Conservation (phyloP, 2,888 invertebrate genomes). For the Lepidocyrtoides sp. region DNA sequence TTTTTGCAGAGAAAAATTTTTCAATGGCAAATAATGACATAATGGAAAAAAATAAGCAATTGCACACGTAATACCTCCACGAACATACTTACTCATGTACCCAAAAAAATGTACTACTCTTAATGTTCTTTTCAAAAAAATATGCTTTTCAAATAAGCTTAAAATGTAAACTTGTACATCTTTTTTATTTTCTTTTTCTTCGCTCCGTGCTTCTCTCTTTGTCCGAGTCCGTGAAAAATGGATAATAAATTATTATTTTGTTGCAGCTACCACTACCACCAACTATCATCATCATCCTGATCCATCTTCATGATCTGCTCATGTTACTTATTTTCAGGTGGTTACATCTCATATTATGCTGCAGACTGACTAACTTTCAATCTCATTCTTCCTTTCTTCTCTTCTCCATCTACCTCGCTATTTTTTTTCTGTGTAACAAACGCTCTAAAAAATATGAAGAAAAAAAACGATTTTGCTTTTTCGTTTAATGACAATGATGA, state of each 20-base stretch:
- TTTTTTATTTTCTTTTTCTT: neutral
- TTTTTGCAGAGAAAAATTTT: too few relatives aligned
- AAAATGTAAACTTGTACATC: neutral
- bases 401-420: neutral
- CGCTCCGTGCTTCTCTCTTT: neutral
- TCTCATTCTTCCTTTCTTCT: too few relatives aligned
- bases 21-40: too few relatives aligned
- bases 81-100: too few relatives aligned
- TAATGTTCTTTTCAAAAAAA: neutral
- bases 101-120: too few relatives aligned
- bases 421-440: neutral
- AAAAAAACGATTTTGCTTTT: neutral
- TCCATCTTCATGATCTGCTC: neutral
- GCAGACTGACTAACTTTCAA: neutral
- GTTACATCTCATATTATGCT: neutral
- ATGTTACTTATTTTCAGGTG: constrained; percentile 10
- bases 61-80: too few relatives aligned
- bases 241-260: constrained; percentile 15
- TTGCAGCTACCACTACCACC: neutral
- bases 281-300: neutral
- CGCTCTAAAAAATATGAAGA: neutral
- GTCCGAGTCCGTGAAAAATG: constrained; percentile 26
- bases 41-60: too few relatives aligned
- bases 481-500: neutral
- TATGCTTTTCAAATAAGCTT: neutral